These are phyloP conservation scores for Bradypus variegatus DNA, from an alignment of 2,797 vertebrate species.

Conservation along the genomic window DNA sequence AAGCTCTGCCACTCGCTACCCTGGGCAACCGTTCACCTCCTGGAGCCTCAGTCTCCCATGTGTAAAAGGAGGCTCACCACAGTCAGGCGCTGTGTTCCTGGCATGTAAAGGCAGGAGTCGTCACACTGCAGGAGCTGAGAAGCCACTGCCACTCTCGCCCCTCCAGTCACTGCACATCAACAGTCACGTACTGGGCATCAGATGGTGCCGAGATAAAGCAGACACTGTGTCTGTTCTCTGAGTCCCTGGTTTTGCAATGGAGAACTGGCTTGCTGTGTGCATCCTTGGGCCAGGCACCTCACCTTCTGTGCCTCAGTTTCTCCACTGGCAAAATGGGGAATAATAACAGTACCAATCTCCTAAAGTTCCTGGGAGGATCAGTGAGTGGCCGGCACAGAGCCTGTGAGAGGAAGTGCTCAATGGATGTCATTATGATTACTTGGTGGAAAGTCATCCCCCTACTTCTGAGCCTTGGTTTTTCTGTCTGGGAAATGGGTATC, in stretches of 20 bases:
- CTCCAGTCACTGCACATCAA: fast-evolving
- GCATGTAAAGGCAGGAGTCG: not conserved
- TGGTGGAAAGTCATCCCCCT: not conserved
- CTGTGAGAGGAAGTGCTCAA: not conserved
- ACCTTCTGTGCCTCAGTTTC: slow-evolving; percentile 19
- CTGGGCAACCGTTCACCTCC: not conserved
- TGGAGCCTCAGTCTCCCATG: not conserved
- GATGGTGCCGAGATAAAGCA: not conserved
- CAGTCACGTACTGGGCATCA: too few relatives aligned
- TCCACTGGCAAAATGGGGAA: not conserved
- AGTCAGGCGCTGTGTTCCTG: not conserved
- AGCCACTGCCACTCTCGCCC: fast-evolving
- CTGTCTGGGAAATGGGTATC: not conserved
- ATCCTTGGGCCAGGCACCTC: not conserved
- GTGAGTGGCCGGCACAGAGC: not conserved
- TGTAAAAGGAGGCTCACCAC: not conserved
- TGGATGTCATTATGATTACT: not conserved
- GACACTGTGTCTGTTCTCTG: not conserved
- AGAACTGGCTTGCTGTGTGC: not conserved
- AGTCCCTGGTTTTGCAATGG: not conserved
- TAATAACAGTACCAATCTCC: not conserved
- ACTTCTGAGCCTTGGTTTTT: not conserved
- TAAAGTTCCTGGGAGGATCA: not conserved
- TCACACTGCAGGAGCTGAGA: not conserved
- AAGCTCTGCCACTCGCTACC: not conserved